These are phyloP conservation scores for Aplochiton taeniatus DNA, from an alignment of 2,797 vertebrate genomes.

Conservation along the genomic window DNA sequence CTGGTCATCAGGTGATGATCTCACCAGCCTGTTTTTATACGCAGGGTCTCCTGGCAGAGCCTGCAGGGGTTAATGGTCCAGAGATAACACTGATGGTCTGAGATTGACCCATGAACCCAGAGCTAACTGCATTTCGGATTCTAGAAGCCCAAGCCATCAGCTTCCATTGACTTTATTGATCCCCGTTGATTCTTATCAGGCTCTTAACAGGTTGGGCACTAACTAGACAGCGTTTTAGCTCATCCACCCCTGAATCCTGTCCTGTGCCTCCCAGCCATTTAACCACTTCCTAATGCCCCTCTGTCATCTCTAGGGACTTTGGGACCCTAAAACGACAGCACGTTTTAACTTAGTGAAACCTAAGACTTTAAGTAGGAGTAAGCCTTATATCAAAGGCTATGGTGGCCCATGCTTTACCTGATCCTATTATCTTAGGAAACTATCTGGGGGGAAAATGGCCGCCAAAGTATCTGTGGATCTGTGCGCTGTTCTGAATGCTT, in stretches of 20 bases:
- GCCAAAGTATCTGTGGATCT: too few species aligned
- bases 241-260: slow-evolving; percentile 39
- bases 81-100: slow-evolving; percentile 47
- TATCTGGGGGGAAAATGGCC: too few species aligned
- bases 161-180: slow-evolving; percentile 55
- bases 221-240: slow-evolving; percentile 36
- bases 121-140: slow-evolving; percentile 24
- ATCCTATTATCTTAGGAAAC: too few species aligned
- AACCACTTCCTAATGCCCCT: slow-evolving; percentile 22
- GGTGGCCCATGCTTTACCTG: too few species aligned
- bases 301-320: slow-evolving; percentile 15
- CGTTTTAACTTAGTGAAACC: slow-evolving; percentile 37
- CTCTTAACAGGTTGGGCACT: slow-evolving; percentile 26
- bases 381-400: slow-evolving; percentile 39
- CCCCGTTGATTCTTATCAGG: slow-evolving; percentile 49
- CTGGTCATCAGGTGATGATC: slow-evolving; percentile 30
- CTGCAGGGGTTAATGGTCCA: slow-evolving; percentile 45
- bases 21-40: slow-evolving; percentile 48
- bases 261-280: slow-evolving; percentile 9
- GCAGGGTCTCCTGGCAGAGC: slow-evolving; percentile 32
- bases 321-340: slow-evolving; percentile 8
- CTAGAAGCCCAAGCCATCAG: slow-evolving; percentile 31
- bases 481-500: too few species aligned
- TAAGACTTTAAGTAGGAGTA: slow-evolving; percentile 25
- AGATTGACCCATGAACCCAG: slow-evolving; percentile 39